Evolutionary conservation across 2,113 vertebrate species (phyloP).

Genomic region (Ceyx margarethae): DNA sequence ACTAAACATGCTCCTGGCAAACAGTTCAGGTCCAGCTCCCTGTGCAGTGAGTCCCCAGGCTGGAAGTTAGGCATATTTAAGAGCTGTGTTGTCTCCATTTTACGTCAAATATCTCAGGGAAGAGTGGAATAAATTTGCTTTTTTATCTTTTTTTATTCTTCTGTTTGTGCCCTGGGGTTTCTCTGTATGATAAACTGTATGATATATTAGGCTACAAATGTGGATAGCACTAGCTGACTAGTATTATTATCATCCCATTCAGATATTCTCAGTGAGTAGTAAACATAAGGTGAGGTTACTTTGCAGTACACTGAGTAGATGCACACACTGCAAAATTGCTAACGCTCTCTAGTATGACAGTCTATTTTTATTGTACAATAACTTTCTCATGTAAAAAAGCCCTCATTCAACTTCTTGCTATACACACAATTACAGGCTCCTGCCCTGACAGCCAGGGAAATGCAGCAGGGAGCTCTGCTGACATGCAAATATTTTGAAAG

Average conservation of each 20-base stretch:
- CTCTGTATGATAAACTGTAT: background rate
- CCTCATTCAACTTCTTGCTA: background rate
- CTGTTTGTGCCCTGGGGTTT: background rate
- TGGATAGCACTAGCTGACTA: background rate
- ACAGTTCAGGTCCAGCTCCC: background rate
- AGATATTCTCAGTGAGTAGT: background rate
- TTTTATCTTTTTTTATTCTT: background rate
- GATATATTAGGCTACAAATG: background rate
- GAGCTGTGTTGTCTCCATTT: background rate
- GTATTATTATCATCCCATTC: background rate
- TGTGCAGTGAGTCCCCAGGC: background rate
- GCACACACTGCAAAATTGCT: background rate
- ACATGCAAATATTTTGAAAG: background rate
- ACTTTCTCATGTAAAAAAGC: background rate
- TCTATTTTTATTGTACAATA: background rate
- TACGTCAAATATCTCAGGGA: background rate
- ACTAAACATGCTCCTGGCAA: background rate
- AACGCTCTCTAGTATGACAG: background rate
- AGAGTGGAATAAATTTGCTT: background rate
- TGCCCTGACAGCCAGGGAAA: background rate
- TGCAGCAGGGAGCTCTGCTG: background rate
- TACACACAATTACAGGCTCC: background rate
- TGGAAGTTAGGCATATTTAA: background rate
- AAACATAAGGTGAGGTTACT: background rate
- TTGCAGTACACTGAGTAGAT: background rate